A percentile compares a stretch with the other conserved stretches of the same genome.
Evolutionary conservation across 2,113 vertebrate species (phyloP).

Genomic region (Macroglossus sobrinus): DNA sequence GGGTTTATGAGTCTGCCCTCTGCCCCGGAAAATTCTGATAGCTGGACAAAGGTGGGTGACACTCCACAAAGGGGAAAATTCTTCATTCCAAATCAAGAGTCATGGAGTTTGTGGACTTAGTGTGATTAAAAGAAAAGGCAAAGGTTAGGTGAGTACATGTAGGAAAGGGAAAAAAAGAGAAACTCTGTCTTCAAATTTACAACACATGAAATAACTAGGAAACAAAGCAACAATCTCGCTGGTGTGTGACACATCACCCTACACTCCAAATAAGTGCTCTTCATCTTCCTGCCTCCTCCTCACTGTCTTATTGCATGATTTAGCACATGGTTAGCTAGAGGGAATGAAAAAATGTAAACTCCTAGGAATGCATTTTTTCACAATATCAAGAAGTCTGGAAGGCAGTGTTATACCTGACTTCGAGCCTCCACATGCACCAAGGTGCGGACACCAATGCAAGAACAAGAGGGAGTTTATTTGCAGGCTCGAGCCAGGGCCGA

Average conservation of each 20-base stretch:
- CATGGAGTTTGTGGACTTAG: neutral
- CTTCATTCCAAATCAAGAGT: neutral
- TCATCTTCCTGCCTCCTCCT: neutral
- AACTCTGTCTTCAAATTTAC: neutral
- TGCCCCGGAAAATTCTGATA: neutral
- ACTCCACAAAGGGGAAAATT: neutral
- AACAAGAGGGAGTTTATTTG: too few relatives aligned
- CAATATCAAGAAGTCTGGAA: neutral
- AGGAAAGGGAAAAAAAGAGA: neutral
- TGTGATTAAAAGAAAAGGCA: neutral
- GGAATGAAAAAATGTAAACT: neutral
- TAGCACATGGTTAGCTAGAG: neutral
- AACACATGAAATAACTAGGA: neutral
- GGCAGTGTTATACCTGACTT: too few relatives aligned
- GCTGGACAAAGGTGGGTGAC: neutral
- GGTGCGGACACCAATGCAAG: too few relatives aligned
- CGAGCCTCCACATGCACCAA: too few relatives aligned
- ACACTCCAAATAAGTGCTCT: neutral
- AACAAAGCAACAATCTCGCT: neutral
- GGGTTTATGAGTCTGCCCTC: neutral
- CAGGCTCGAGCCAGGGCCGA: too few relatives aligned
- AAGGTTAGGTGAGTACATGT: neutral
- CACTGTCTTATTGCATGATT: neutral
- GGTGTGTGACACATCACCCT: neutral
- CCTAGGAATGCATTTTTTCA: neutral